A percentile compares a stretch with the other conserved stretches of the same genome.
Evolutionary conservation across 2,113 vertebrate genomes (phyloP).

Genomic region (Emydura subglobosa): DNA sequence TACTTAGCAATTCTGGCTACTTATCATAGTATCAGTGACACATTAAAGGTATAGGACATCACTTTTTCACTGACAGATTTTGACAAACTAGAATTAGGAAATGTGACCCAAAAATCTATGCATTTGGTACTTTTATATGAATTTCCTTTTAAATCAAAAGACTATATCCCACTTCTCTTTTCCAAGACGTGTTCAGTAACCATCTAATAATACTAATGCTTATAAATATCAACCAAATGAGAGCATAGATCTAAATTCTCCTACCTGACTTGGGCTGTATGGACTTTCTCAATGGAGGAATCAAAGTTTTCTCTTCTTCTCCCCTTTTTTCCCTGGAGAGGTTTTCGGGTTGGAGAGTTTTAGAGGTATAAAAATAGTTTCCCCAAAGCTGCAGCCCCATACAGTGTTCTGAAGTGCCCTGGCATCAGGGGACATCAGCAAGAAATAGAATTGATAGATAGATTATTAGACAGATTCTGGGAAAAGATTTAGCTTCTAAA

Average conservation of each 20-base stretch:
- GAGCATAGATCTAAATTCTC: slow-evolving; percentile 33
- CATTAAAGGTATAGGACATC: not conserved
- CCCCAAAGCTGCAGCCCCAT: not conserved
- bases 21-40: not conserved
- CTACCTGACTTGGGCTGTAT: slow-evolving; percentile 42
- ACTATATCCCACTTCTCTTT: not conserved
- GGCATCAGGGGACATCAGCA: not conserved
- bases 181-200: not conserved
- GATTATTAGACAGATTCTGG: not conserved
- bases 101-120: not conserved
- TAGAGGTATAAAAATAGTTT: not conserved
- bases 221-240: not conserved
- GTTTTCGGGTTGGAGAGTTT: slow-evolving; percentile 9
- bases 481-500: not conserved
- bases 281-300: not conserved
- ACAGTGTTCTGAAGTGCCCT: not conserved
- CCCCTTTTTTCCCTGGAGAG: slow-evolving; percentile 1
- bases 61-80: slow-evolving; percentile 31
- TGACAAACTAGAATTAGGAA: slow-evolving; percentile 48
- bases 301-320: not conserved
- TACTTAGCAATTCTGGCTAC: slow-evolving; percentile 31
- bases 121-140: slow-evolving; percentile 19
- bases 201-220: not conserved
- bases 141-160: not conserved
- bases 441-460: not conserved